Base-by-base conservation (phyloP, 2,888 invertebrate genomes). In the Torymus tubicola region DNA sequence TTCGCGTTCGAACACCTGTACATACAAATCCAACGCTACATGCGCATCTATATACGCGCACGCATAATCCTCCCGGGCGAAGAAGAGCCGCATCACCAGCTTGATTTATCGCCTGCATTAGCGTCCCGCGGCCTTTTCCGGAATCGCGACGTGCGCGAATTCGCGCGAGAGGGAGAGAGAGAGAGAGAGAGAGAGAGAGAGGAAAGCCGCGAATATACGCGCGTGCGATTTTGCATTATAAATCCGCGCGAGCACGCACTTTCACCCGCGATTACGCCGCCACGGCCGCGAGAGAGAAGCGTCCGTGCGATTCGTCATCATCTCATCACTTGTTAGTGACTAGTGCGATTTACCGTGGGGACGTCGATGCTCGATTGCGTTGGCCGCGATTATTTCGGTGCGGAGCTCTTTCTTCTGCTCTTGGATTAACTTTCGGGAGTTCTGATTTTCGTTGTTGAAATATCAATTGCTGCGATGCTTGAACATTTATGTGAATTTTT, bases 241-340 rank as follows among this genome's bases (percentile, higher is more conserved):
- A 77, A 77, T 77, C 60, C 58, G 61, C 21, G 61, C 8, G 58
- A n/a, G 24, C 64, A 81, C 78, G 81, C 78, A 81, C 81, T 81
- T 81, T 81, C 81, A 78, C 81, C 78, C 75, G 78, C 70, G 61
- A 81, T 77, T 81, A 78, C 71, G 61, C 68, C 21, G 16, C 31
- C 14, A 53, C 50, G 16, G 52, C 1, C 18, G 16, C 53, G 31
- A 18, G 42, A 50, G 1, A 52, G 31, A 18, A 50, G 1, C n/a
- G 11, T 16, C 55, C 11, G n/a, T 13, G 52, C 61, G 61, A 78
- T 81, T 81, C 71, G 78, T 81, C 81, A 81, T 72, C 75, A 24
- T 81, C 75, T 78, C 78, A 58, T 78, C 81, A 65, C 74, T n/a
- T 57, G 42, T 42, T 42, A 42, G 42, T 42, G 42, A 42, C 42